Evolutionary conservation across 2,888 invertebrate genomes (phyloP).

Genomic region (Tupiocoris notatus): DNA sequence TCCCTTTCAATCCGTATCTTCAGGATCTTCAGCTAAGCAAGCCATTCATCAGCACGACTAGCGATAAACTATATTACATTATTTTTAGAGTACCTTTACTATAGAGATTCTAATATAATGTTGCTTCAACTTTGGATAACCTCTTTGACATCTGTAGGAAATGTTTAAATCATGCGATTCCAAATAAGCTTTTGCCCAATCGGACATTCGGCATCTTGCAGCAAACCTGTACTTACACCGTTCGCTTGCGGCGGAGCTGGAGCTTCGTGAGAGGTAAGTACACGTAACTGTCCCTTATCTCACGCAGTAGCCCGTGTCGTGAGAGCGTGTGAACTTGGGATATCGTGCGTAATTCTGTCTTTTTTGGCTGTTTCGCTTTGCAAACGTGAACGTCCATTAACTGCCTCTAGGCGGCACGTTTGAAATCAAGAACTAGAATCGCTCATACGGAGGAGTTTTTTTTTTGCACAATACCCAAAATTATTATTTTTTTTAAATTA

Average conservation of each 20-base stretch:
- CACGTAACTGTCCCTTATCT: not conserved
- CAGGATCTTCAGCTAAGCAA: too few relatives aligned
- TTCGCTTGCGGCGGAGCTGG: too few relatives aligned
- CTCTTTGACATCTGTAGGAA: not conserved
- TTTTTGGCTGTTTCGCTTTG: not conserved
- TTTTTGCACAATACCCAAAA: too few relatives aligned
- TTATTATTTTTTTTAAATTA: too few relatives aligned
- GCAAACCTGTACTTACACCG: not conserved
- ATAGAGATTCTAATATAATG: too few relatives aligned
- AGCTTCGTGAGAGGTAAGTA: not conserved
- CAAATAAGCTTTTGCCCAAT: not conserved
- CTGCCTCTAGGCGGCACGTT: not conserved
- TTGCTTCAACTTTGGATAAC: not conserved
- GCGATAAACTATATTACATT: too few relatives aligned
- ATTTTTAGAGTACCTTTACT: too few relatives aligned
- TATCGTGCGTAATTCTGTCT: slow-evolving; percentile 11
- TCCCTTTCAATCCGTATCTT: too few relatives aligned
- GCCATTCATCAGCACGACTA: too few relatives aligned
- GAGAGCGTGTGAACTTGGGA: slow-evolving; percentile 17
- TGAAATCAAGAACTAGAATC: too few relatives aligned
- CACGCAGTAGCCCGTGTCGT: slow-evolving; percentile 10
- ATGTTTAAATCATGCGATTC: not conserved
- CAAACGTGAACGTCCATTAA: not conserved
- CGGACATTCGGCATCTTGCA: not conserved
- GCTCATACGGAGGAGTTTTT: too few relatives aligned